Percentiles rank a stretch among this genome's conserved stretches.
Evolutionary conservation across 1,140 invertebrate genomes (phyloP).

Genomic region (Achroia grisella): DNA sequence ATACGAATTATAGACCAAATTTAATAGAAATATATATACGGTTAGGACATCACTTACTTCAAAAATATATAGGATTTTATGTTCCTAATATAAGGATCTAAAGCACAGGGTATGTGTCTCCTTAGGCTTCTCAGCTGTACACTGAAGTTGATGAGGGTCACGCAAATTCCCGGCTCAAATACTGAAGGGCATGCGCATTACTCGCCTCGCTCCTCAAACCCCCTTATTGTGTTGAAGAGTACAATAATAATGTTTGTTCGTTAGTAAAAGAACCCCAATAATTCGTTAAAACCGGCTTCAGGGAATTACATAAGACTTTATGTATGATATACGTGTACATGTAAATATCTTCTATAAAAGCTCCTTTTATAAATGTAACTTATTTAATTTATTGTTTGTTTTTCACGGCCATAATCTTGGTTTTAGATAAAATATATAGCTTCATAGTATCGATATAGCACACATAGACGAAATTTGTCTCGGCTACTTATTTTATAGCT

Average conservation of each 20-base stretch:
- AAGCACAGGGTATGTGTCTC: slow-evolving; percentile 32
- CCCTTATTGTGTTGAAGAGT: slow-evolving; percentile 16
- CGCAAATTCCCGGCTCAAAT: slow-evolving; percentile 29
- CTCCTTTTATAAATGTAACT: too few species aligned
- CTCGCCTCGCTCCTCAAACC: slow-evolving; percentile 41
- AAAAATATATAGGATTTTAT: slow-evolving; percentile 54
- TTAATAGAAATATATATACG: too few species aligned
- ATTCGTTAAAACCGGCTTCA: slow-evolving; percentile 10
- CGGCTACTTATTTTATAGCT: too few species aligned
- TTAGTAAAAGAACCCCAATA: slow-evolving; percentile 35
- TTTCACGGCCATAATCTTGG: too few species aligned
- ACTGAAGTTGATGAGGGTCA: slow-evolving; percentile 55
- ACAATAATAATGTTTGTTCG: slow-evolving; percentile 29
- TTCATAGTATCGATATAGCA: too few species aligned
- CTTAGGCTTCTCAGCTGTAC: slow-evolving; percentile 48
- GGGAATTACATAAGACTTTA: too few species aligned
- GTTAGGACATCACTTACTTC: slow-evolving; percentile 65
- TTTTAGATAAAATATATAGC: too few species aligned
- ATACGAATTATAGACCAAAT: too few species aligned
- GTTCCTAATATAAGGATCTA: slow-evolving; percentile 33
- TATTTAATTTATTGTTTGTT: too few species aligned
- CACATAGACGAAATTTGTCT: too few species aligned
- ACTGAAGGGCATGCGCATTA: slow-evolving; percentile 51
- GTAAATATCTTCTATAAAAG: too few species aligned
- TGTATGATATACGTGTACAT: too few species aligned